Evolutionary conservation across 53 echinoderm and acorn worm genomes (phyloP).

Genomic region (Paracentrotus lividus): DNA sequence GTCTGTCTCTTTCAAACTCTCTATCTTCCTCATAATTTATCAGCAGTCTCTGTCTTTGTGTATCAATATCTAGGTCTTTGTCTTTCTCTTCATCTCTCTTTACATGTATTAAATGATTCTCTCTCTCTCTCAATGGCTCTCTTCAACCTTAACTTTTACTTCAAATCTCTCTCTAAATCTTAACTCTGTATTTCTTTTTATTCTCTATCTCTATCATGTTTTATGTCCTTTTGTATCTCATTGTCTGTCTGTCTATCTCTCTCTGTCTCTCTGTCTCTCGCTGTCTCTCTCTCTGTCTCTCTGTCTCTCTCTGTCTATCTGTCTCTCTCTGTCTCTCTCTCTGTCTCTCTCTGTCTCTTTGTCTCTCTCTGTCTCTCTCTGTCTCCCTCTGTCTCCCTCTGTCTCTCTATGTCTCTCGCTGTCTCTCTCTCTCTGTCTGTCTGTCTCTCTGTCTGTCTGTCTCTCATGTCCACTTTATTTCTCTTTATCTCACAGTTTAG

Average conservation of each 20-base stretch:
- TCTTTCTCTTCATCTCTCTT: neutral
- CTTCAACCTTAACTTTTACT: too few relatives aligned
- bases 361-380: neutral
- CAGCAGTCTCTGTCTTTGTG: neutral
- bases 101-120: neutral
- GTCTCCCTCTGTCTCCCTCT: neutral
- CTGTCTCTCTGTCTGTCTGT: neutral
- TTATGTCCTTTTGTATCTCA: too few relatives aligned
- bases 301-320: neutral
- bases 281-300: neutral
- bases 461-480: neutral
- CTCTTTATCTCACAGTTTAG: neutral
- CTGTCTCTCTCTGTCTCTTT: neutral
- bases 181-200: too few relatives aligned
- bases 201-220: too few relatives aligned
- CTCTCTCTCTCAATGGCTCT: neutral
- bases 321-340: neutral
- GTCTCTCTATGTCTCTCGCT: neutral
- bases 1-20: neutral
- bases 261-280: too few relatives aligned
- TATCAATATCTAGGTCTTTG: neutral
- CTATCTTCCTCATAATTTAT: neutral
- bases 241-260: too few relatives aligned
- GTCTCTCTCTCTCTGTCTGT: neutral
- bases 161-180: too few relatives aligned